phyloP scores from a whole-genome alignment of 37 sponge, comb jelly and placozoan species.

The Oopsacas minuta region DNA sequence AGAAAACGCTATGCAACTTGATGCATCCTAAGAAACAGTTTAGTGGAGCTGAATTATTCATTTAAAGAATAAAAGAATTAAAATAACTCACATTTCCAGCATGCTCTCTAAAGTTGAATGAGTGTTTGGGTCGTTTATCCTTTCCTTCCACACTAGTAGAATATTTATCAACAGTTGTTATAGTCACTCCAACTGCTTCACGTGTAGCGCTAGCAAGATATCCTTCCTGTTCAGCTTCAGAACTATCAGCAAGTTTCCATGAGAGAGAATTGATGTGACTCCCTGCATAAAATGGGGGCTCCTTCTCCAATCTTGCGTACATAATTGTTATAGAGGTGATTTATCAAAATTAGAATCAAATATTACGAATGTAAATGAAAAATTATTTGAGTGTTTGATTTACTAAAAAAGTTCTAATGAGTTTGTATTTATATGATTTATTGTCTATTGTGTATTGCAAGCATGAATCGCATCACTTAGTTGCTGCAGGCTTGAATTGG shows the following conservation, averaged over 20 bases:
- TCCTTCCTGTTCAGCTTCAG: background rate
- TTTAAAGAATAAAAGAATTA: too few species aligned
- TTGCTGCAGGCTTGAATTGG: conserved; percentile 5
- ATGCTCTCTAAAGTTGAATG: conserved; percentile 79
- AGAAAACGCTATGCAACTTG: too few species aligned
- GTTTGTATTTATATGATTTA: background rate
- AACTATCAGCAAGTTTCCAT: background rate
- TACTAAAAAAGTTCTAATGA: background rate
- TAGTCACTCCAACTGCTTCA: background rate
- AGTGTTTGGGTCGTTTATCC: conserved; percentile 5
- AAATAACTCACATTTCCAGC: conserved; percentile 52
- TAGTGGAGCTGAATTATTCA: too few species aligned
- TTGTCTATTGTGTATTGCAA: background rate
- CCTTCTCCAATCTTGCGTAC: conserved; percentile 9
- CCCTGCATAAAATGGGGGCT: background rate
- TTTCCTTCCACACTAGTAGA: background rate
- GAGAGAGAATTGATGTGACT: conserved; percentile 16
- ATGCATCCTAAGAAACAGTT: too few species aligned
- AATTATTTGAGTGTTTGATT: background rate
- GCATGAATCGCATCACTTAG: background rate
- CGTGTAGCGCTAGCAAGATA: conserved; percentile 11
- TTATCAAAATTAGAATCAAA: background rate
- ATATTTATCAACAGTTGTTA: background rate
- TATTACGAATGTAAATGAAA: background rate
- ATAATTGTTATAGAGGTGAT: background rate